Conservation (phyloP, 2,797 vertebrate genomes). For the Prionace glauca region DNA sequence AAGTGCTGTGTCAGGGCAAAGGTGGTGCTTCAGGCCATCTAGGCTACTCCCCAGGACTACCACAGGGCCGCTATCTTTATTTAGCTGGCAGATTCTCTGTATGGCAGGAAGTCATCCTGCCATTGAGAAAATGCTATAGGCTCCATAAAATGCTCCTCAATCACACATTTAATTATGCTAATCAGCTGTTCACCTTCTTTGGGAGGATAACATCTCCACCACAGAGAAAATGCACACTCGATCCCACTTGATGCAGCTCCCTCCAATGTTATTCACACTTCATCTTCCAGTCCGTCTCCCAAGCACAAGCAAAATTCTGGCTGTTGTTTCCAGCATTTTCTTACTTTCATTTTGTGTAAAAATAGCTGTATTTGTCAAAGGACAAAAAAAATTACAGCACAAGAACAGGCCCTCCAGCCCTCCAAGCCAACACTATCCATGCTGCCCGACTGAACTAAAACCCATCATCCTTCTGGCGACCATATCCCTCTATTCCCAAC, state of each 20-base stretch:
- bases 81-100: background rate
- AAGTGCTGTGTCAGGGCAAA: too few species aligned
- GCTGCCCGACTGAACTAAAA: too few species aligned
- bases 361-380: background rate
- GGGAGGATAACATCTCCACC: background rate
- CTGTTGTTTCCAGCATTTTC: background rate
- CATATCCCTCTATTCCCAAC: too few species aligned
- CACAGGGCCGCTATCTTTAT: background rate
- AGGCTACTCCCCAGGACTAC: background rate
- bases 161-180: background rate
- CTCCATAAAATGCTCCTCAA: background rate
- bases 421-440: too few species aligned
- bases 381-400: too few species aligned
- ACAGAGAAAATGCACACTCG: background rate
- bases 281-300: background rate
- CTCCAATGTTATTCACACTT: background rate
- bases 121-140: background rate
- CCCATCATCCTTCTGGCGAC: too few species aligned
- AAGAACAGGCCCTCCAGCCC: too few species aligned
- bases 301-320: background rate
- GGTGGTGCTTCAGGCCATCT: too few species aligned
- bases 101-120: background rate
- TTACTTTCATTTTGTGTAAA: background rate
- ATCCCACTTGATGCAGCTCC: background rate
- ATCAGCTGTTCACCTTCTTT: background rate